Conservation (phyloP, 2,797 vertebrate species). For the Rhynchonycteris naso region DNA sequence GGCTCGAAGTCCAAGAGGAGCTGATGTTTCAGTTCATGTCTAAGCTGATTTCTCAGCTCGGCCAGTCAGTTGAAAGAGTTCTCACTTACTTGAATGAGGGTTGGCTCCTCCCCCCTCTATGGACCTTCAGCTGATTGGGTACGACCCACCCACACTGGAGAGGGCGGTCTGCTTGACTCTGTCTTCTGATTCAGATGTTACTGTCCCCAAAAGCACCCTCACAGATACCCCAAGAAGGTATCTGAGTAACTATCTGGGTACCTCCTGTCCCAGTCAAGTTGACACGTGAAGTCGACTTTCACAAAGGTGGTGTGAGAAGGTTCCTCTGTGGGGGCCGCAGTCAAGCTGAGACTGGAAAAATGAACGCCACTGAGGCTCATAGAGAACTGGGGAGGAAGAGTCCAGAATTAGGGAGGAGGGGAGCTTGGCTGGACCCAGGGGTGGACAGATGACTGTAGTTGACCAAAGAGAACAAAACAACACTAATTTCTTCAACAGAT, state of each 20-base stretch:
- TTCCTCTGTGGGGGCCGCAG: not conserved
- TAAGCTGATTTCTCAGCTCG: not conserved
- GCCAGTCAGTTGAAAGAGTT: no score
- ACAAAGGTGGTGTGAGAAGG: not conserved
- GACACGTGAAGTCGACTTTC: not conserved
- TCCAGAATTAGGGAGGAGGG: rapidly evolving
- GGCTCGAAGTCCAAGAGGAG: not conserved
- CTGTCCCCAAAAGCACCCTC: not conserved
- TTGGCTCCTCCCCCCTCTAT: not conserved
- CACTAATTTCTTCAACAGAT: no score
- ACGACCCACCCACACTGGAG: not conserved
- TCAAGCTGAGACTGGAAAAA: not conserved
- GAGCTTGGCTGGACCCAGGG: not conserved
- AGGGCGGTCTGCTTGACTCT: not conserved
- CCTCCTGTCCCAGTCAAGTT: not conserved
- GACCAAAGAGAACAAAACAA: not conserved
- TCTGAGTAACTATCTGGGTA: not conserved
- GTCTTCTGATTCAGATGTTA: no score
- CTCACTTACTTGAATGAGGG: not conserved
- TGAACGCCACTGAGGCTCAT: not conserved
- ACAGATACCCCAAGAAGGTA: not conserved
- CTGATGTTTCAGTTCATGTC: not conserved
- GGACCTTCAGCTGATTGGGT: not conserved
- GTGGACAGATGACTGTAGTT: not conserved
- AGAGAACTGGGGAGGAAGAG: not conserved